These are phyloP conservation scores for Tetheella fluctuosa DNA, from an alignment of 2,888 invertebrate genomes.

Conservation along the genomic window DNA sequence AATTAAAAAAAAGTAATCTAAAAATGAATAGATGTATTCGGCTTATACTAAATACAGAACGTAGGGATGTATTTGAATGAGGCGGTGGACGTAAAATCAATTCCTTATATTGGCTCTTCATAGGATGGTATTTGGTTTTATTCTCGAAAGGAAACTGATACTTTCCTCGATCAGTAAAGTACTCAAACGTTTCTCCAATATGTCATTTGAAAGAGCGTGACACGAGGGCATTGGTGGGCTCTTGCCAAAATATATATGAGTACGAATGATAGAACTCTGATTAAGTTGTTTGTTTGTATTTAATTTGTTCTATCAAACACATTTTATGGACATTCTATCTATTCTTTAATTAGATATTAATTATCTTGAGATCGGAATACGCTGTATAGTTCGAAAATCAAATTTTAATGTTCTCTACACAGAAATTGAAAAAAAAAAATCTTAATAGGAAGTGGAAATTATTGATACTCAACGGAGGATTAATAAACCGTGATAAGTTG, in stretches of 20 bases:
- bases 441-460: too few species aligned
- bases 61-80: slow-evolving; percentile 32
- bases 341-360: too few species aligned
- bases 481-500: too few species aligned
- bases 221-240: slow-evolving; percentile 63
- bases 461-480: too few species aligned
- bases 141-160: slow-evolving; percentile 65
- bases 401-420: too few species aligned
- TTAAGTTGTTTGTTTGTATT: neutral
- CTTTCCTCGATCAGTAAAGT: slow-evolving; percentile 66
- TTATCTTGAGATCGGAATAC: too few species aligned
- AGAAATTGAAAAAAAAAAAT: too few species aligned
- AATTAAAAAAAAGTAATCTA: slow-evolving; percentile 5
- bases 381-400: too few species aligned
- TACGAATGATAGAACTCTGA: neutral
- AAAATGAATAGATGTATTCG: slow-evolving; percentile 7
- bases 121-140: slow-evolving; percentile 66
- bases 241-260: slow-evolving; percentile 52
- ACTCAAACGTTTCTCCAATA: slow-evolving; percentile 75
- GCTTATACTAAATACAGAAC: slow-evolving; percentile 15
- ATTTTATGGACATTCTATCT: too few species aligned
- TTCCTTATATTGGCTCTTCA: slow-evolving; percentile 64
- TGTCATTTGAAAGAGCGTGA: slow-evolving; percentile 78
- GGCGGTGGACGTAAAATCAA: slow-evolving; percentile 56
- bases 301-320: neutral